Evolutionary conservation across 1,140 invertebrate genomes (phyloP).

Genomic region (Habropoda laboriosa): DNA sequence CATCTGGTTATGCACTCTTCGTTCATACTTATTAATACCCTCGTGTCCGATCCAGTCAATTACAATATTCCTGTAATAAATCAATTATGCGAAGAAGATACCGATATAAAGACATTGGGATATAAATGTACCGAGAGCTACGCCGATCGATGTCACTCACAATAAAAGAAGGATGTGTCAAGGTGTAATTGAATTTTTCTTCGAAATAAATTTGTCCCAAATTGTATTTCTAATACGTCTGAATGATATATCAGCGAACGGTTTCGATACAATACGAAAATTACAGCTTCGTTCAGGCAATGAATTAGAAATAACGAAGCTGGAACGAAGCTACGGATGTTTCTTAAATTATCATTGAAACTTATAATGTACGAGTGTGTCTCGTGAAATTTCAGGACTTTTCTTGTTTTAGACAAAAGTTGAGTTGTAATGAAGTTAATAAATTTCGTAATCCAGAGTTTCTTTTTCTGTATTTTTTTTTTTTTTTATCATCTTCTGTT

Average conservation of each 20-base stretch:
- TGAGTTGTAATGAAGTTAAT: too few relatives aligned
- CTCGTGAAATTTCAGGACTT: too few relatives aligned
- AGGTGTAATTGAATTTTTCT: neutral
- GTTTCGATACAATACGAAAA: constrained; percentile 27
- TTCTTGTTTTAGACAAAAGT: too few relatives aligned
- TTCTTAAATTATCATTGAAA: constrained; percentile 30
- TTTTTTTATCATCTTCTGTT: too few relatives aligned
- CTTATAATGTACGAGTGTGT: too few relatives aligned
- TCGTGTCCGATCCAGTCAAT: neutral
- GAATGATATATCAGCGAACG: neutral
- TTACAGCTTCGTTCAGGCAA: constrained; percentile 28
- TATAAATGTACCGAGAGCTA: neutral
- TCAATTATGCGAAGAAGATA: neutral
- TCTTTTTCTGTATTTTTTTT: too few relatives aligned
- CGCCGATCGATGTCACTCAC: neutral
- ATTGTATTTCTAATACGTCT: neutral
- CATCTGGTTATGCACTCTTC: too few relatives aligned
- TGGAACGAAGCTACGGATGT: neutral
- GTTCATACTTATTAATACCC: neutral
- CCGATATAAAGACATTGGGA: too few relatives aligned
- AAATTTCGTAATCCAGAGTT: too few relatives aligned
- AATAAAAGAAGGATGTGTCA: neutral
- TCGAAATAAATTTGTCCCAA: neutral
- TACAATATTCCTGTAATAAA: neutral
- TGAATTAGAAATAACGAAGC: constrained; percentile 40